Evolutionary conservation across 2,888 invertebrate species (phyloP), one percentile per base, ranked within the genome.

Genomic region (Athalia circularis): DNA sequence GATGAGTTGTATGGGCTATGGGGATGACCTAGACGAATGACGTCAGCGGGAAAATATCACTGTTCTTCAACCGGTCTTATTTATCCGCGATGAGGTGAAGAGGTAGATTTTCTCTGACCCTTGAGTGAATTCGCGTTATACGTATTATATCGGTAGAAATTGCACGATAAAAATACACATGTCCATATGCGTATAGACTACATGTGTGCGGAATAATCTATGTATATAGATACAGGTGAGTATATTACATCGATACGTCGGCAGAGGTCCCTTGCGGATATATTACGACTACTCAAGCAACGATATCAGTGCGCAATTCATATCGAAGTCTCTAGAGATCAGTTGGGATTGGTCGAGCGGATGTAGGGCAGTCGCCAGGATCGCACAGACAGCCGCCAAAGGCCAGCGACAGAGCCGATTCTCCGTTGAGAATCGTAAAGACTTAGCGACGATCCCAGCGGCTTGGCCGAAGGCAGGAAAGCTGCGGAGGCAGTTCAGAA

Each of bases 281-380:
- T 75, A 75, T 75, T 75, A 75, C 75, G 75, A 50, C 75, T 75
- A 50, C 62, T 75, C 65, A 65, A 57, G 78, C 78, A 78, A 74
- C 78, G 78, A 54, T 78, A 78, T 78, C 78, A 72, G 78, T 57
- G 68, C 78, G 78, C 85, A 86, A 87, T 87, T 87, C 86, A 87
- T 86, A 87, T 87, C 84, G 83, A 87, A 86, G 85, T 86, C 87
- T 83, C 84, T 80, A 77, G 86, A 85, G 87, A 86, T 83, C 84
- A 82, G 80, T 82, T 79, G 83, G 86, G 86, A 86, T 82, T 85
- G 86, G 83, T 82, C 83, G 81, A 79, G 80, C 77, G 85, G 84
- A 87, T 84, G 83, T 86, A 81, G 85, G 85, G 82, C 85, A 86
- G 84, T 13, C 52, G 29, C 11, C 74, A 62, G 62, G 62, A 13